A percentile compares a stretch with the other conserved stretches of the same genome.
These are phyloP conservation scores for Celastrina argiolus DNA, from an alignment of 2,888 invertebrate species.

Conservation along the genomic window DNA sequence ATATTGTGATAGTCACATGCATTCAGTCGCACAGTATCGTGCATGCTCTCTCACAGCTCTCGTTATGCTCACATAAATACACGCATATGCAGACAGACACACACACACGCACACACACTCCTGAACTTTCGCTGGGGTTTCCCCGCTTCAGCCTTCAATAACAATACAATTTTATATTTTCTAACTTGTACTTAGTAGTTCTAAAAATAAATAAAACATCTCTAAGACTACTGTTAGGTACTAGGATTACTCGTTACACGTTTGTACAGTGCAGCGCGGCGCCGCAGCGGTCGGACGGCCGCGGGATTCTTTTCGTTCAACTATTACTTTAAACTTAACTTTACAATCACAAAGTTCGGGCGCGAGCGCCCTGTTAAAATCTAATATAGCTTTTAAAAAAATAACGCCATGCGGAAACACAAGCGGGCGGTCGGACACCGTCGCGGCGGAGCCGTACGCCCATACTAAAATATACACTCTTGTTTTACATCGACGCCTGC, in stretches of 20 bases:
- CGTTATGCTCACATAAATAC: background rate
- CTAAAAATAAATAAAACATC: constrained; percentile 60
- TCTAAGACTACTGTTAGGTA: constrained; percentile 32
- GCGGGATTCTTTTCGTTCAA: constrained; percentile 25
- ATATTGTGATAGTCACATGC: background rate
- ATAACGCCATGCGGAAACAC: constrained; percentile 33
- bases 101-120: constrained; percentile 28
- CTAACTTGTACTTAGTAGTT: constrained; percentile 61
- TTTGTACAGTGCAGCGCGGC: constrained; percentile 2
- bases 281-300: background rate
- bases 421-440: constrained; percentile 25
- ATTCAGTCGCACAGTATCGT: constrained; percentile 3
- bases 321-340: constrained; percentile 35
- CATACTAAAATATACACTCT: constrained; percentile 23
- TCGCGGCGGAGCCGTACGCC: background rate
- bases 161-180: constrained; percentile 41
- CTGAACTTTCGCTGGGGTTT: constrained; percentile 27
- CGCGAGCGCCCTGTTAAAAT: background rate
- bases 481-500: constrained; percentile 26
- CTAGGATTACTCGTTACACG: constrained; percentile 1
- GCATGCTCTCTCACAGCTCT: background rate
- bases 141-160: constrained; percentile 29
- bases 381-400: constrained; percentile 32
- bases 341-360: constrained; percentile 41
- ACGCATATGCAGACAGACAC: constrained; percentile 26